phyloP scores from a whole-genome alignment of 2,797 vertebrate species.

The Pyrocephalus nanus region DNA sequence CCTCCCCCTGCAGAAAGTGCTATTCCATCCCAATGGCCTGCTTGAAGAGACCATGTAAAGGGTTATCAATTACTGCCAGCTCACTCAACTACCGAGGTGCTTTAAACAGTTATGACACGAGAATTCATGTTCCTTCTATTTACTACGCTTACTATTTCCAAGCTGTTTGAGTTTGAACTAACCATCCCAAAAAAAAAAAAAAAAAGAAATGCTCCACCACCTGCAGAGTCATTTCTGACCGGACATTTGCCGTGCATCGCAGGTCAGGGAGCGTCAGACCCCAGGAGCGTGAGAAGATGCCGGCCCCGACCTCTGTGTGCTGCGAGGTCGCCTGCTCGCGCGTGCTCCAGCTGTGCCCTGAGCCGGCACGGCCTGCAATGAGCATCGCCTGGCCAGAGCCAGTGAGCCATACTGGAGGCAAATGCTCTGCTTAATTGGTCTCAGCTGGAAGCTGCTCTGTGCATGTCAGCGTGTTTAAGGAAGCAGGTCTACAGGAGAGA shows the following conservation, averaged over 20 bases:
- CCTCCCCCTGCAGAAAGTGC: background rate
- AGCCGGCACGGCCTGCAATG: rapidly evolving
- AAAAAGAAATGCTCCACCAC: background rate
- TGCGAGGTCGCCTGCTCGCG: background rate
- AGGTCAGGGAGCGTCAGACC: background rate
- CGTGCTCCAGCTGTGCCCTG: background rate
- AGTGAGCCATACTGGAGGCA: background rate
- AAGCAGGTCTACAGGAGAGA: background rate
- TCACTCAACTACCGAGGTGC: background rate
- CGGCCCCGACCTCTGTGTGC: background rate
- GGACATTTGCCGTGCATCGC: background rate
- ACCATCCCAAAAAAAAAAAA: background rate
- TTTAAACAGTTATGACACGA: background rate
- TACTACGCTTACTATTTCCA: background rate
- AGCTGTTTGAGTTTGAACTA: background rate
- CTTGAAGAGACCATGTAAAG: background rate
- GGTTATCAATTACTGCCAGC: background rate
- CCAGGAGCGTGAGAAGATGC: background rate
- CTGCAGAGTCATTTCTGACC: background rate
- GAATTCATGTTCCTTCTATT: background rate
- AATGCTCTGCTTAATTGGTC: constrained; percentile 36
- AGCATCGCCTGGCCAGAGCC: background rate
- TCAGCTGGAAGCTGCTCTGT: constrained; percentile 23
- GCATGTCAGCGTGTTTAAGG: background rate
- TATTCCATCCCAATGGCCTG: background rate